These are phyloP conservation scores for Falco concolor DNA, from an alignment of 2,797 vertebrate species.

Conservation along the genomic window DNA sequence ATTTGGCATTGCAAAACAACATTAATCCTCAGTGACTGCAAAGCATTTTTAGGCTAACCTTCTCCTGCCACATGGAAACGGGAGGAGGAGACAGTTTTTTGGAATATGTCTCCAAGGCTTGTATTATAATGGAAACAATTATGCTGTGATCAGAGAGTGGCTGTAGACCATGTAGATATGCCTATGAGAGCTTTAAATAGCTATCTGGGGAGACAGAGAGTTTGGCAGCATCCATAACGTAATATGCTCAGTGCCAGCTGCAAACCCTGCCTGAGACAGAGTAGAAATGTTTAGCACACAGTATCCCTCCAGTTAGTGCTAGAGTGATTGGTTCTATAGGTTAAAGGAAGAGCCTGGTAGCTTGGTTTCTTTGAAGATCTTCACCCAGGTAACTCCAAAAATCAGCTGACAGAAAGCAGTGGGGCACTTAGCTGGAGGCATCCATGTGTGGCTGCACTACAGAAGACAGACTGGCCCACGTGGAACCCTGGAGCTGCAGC, in stretches of 20 bases:
- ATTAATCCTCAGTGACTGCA: neutral
- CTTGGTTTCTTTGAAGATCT: neutral
- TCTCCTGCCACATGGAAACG: neutral
- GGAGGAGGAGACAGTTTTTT: neutral
- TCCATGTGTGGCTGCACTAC: rapidly evolving
- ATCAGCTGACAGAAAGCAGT: neutral
- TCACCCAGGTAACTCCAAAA: neutral
- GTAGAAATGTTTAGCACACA: neutral
- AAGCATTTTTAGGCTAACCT: neutral
- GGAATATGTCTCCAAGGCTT: neutral
- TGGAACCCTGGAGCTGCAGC: neutral
- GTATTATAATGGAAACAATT: neutral
- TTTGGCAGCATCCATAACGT: neutral
- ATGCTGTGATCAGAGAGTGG: neutral
- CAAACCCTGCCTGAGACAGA: neutral
- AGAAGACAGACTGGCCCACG: neutral
- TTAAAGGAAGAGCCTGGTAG: neutral
- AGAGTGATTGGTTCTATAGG: neutral
- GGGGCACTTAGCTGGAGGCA: neutral
- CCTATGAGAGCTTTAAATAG: neutral
- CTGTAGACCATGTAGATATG: neutral
- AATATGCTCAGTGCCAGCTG: neutral
- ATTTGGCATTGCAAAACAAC: neutral
- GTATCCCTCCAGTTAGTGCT: neutral
- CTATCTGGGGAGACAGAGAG: neutral